Base-by-base conservation (phyloP, 1,140 invertebrate genomes). In the Ceratitis capitata region DNA sequence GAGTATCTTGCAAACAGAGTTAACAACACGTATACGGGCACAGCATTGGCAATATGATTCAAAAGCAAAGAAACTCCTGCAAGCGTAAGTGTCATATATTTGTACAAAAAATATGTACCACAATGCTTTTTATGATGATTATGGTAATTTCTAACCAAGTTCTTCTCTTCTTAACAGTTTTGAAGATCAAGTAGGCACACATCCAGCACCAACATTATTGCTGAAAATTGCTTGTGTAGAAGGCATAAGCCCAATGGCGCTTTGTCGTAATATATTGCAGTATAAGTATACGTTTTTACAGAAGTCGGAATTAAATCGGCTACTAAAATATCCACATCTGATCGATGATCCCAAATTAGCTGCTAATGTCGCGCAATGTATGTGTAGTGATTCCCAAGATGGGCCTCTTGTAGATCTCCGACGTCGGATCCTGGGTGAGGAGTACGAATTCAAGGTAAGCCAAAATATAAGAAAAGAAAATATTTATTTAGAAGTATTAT, bases 371-470 rank as follows among this genome's bases (percentile, higher is more conserved):
- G 90, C 90, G 53, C 87, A 90, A 86, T 95, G 95, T 88, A 91
- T 94, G n/a, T 87, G 95, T 12, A 93, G 94, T 88, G 95, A 96
- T 92, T 94, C 95, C 87, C 92, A 94, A 84, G 96, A 97, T 92
- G 96, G 96, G 69, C 94, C 95, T 39, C 91, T 95, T 82, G 93
- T 94, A 61, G 95, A 97, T 92, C 92, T 94, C 29, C 94, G 96
- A n/a, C 94, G 94, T 90, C 92, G 95, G 86, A 94, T 94, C n/a
- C 90, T 96, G 85, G 96, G 96, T 6, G 92, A 95, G 88, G 95
- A 97, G 88, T 96, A 96, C 90, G 96, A 97, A 92, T 89, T 94
- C 35, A 94, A 94, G 85, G 88, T 87, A 74, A 23, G 84, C 39
- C 61, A 26, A n/a, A 82, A 6, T 83, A 64, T 26, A 42, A 19